phyloP scores from a whole-genome alignment of 2,113 vertebrate species.

The Ardeotis arabs region DNA sequence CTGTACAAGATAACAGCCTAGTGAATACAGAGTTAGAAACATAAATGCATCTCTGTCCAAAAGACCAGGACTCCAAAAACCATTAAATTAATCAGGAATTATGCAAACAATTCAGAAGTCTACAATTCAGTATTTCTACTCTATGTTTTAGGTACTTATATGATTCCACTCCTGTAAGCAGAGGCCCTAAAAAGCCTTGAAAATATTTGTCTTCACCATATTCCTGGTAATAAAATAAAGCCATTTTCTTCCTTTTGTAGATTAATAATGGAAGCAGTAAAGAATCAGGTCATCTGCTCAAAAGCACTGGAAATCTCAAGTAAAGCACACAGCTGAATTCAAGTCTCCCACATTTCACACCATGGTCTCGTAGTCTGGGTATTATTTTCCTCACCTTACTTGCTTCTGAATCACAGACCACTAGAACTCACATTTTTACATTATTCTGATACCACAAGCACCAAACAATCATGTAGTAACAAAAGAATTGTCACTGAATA shows the following conservation, averaged over 20 bases:
- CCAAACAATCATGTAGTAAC: neutral
- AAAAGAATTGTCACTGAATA: neutral
- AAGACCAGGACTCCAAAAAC: neutral
- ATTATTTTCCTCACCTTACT: neutral
- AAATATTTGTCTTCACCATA: neutral
- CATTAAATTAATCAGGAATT: neutral
- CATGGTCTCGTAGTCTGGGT: rapidly evolving
- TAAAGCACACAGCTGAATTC: neutral
- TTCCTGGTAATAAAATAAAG: neutral
- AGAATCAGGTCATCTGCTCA: neutral
- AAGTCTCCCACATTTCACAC: neutral
- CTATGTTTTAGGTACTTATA: neutral
- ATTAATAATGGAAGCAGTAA: neutral
- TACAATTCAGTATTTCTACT: neutral
- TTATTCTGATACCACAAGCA: neutral
- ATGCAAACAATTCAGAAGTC: neutral
- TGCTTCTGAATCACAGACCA: neutral
- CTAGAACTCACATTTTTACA: neutral
- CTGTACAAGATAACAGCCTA: neutral
- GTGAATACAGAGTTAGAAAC: neutral
- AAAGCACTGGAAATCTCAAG: neutral
- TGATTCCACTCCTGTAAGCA: neutral
- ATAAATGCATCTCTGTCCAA: neutral
- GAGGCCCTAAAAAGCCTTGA: neutral
- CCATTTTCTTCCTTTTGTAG: neutral